Base-by-base conservation (phyloP, 2,113 vertebrate genomes). In the Clinocottus analis region DNA sequence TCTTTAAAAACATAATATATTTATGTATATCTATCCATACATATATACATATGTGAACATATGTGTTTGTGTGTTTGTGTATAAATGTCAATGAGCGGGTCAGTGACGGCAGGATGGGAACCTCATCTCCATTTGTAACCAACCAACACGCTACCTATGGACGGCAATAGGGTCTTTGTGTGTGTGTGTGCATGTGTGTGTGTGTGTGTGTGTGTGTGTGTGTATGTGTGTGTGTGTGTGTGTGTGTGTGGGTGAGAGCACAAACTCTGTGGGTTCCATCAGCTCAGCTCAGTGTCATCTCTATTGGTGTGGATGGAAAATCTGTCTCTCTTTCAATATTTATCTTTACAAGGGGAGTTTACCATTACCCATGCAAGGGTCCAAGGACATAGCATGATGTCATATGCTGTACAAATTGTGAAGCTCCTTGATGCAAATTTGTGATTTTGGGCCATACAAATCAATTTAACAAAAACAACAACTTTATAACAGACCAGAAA, bases 111-210 rank as follows among this genome's bases (percentile, higher is more conserved):
- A 85, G 80, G 67, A 82, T 83, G 72, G 77, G 87, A 75, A 80
- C 85, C 80, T 79, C 76, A 71, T 65, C 61, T 90, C 86, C 89
- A 86, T 92, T 86, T 92, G 89, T 85, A 88, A 74, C 17, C 23
- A 77, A 75, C 72, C 77, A 79, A 70, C 77, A 75, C 3, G n/a
- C 81, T 80, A 75, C 71, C 78, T 85, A 69, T 70, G 62, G 72
- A 2, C 9, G 37, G 29, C 19, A 63, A 29, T 29, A 63, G 25
- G 62, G 45, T 75, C 39, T 43, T 35, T 77, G 29, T 69, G 31
- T 68, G 29, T 27, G 64, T 9, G 33, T 31, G 56, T 31, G 27
- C 31, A 27, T 31, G 27, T 59, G 56, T 59, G 56, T 59, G 70
- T 72, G 63, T 68, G 63, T 4, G n/a, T 72, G 77, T 79, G 82